Conservation (phyloP, 2,888 invertebrate species). For the Oscheius sp. region DNA sequence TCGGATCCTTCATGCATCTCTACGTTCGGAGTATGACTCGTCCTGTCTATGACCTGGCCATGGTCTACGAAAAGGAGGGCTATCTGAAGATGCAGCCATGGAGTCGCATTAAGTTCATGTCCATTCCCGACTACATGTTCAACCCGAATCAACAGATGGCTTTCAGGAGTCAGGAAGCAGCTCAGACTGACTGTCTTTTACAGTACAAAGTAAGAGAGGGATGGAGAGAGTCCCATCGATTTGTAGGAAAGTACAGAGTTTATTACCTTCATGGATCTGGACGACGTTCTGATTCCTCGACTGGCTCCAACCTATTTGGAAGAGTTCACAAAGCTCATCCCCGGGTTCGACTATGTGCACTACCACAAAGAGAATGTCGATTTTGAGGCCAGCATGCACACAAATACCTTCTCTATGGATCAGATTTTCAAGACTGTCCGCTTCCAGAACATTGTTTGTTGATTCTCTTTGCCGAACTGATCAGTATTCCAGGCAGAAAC, state of each 20-base stretch:
- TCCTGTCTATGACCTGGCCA: slow-evolving; percentile 22
- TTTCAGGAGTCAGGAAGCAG: slow-evolving; percentile 54
- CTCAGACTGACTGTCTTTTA: slow-evolving; percentile 56
- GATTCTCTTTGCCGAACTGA: too few species aligned
- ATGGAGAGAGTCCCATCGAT: not conserved
- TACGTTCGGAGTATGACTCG: slow-evolving; percentile 51
- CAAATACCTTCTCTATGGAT: slow-evolving; percentile 40
- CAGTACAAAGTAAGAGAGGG: slow-evolving; percentile 43
- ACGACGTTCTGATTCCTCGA: slow-evolving; percentile 54
- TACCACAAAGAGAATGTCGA: slow-evolving; percentile 26
- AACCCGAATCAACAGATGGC: slow-evolving; percentile 56
- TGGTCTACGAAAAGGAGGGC: slow-evolving; percentile 33
- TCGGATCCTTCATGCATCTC: slow-evolving; percentile 48
- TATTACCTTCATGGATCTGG: slow-evolving; percentile 52
- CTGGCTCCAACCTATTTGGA: slow-evolving; percentile 42
- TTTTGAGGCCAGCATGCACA: not conserved
- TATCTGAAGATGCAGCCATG: slow-evolving; percentile 39
- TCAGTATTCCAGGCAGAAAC: slow-evolving; percentile 39
- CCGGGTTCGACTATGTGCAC: slow-evolving; percentile 15
- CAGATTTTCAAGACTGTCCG: slow-evolving; percentile 44
- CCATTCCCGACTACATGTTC: slow-evolving; percentile 44
- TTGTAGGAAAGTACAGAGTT: slow-evolving; percentile 52
- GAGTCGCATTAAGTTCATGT: slow-evolving; percentile 42
- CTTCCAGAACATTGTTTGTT: slow-evolving; percentile 11
- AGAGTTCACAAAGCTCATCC: slow-evolving; percentile 39